Evolutionary conservation across 2,113 vertebrate genomes (phyloP), one percentile per base, ranked within the genome.

Genomic region (Cricetomys ansorgei): DNA sequence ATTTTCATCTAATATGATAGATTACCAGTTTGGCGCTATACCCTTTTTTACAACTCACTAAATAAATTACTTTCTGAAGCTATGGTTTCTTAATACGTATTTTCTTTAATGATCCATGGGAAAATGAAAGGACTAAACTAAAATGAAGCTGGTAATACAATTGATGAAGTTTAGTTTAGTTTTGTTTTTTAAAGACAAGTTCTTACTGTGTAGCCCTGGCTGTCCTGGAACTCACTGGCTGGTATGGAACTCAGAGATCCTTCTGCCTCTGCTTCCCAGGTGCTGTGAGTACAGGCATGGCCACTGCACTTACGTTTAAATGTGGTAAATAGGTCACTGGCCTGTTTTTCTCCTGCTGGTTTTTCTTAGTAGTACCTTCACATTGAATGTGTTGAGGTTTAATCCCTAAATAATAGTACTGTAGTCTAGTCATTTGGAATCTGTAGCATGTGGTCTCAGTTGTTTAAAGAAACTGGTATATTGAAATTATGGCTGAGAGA

Each of bases 111-210:
- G 96, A 40, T 77, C 89, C 59, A 75, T 67, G 94, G 88, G 89
- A 79, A 94, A 92, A 86, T 75, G 73, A 91, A 92, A 92, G 84
- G 50, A 40, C 50, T 69, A 37, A 87, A 65, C 77, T 91, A 55
- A 86, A 97, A 94, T 21, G 27, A 94, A 95, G 90, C 81, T 88
- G 67, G 92, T 86, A 95, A 91, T 37, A n/a, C 95, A 95, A 88
- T 83, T 94, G 88, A 75, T 73, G 88, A 84, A 48, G 43, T 90
- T 87, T 94, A 94, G 91, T 94, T 3, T n/a, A n/a, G n/a, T n/a
- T 59, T 69, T 76, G 43, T 40, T n/a, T 13, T 80, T 81, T 83
- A 43, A 57, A 81, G 80, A 7, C 25, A 62, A 25, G 13, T 15
- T 83, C 40, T 83, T 8, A 62, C 57, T 83, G 57, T 62, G 25